Percentiles rank a stretch among this genome's conserved stretches.
phyloP scores from a whole-genome alignment of 2,888 invertebrate genomes.

The Drosophila niveifrons region DNA sequence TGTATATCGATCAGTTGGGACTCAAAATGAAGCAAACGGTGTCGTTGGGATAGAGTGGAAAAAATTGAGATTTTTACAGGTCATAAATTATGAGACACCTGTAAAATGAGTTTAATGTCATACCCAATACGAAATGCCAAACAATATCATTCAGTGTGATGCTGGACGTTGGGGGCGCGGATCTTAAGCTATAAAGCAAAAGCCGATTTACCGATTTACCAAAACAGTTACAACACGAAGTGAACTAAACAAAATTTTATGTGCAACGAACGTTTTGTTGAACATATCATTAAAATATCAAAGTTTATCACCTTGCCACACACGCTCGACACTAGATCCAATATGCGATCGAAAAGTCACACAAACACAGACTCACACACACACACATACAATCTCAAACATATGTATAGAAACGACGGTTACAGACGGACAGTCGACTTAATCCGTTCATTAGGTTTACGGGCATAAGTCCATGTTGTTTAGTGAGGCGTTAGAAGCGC shows the following conservation, averaged over 20 bases:
- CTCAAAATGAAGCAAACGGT: background rate
- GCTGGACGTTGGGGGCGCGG: conserved; percentile 27
- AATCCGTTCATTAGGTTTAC: conserved; percentile 83
- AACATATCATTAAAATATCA: conserved; percentile 82
- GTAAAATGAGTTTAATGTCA: conserved; percentile 70
- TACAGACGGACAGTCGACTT: conserved; percentile 63
- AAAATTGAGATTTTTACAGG: conserved; percentile 72
- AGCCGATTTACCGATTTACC: conserved; percentile 77
- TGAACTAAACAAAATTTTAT: conserved; percentile 60
- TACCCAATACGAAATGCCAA: conserved; percentile 43
- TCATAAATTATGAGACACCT: conserved; percentile 75
- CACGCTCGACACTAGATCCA: conserved; percentile 38
- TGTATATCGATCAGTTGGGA: conserved; percentile 6
- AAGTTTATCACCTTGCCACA: conserved; percentile 81
- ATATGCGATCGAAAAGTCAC: conserved; percentile 29
- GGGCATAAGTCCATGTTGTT: conserved; percentile 77
- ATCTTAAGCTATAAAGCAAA: conserved; percentile 62
- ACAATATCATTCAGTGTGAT: conserved; percentile 35
- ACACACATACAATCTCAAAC: background rate
- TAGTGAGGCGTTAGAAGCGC: conserved; percentile 74
- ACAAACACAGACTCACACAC: conserved; percentile 28
- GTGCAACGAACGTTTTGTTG: conserved; percentile 81
- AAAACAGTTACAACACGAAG: conserved; percentile 68
- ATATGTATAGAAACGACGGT: conserved; percentile 12
- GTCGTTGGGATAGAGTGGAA: conserved; percentile 5